These are phyloP conservation scores for Amphipoea lucens DNA, from an alignment of 2,888 invertebrate species.

Conservation along the genomic window DNA sequence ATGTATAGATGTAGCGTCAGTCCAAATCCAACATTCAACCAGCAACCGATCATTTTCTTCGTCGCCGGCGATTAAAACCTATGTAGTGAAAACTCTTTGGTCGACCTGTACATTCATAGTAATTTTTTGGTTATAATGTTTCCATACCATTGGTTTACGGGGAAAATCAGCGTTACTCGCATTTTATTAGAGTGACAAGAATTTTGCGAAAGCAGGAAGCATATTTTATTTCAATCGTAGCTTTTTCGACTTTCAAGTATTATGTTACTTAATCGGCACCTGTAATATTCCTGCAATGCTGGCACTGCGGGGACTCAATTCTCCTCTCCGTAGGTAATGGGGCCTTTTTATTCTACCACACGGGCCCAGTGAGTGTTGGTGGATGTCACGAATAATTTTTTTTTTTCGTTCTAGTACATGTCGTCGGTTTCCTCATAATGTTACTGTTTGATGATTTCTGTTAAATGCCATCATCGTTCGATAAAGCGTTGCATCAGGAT, in stretches of 20 bases:
- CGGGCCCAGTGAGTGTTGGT: neutral
- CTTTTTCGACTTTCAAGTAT: neutral
- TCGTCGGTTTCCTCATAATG: neutral
- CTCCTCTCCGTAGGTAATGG: neutral
- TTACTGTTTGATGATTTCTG: neutral
- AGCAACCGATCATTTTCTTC: too few relatives aligned
- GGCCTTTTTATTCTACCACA: neutral
- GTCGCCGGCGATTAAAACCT: too few relatives aligned
- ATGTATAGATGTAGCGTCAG: too few relatives aligned
- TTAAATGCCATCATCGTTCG: neutral
- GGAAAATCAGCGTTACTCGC: neutral
- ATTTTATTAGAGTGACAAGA: conserved; percentile 10
- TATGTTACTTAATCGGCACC: neutral
- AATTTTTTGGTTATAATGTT: too few relatives aligned
- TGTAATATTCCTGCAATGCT: neutral
- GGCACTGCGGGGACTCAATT: neutral
- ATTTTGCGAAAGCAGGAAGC: neutral
- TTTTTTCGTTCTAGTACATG: too few relatives aligned
- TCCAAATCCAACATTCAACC: too few relatives aligned
- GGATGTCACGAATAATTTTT: neutral
- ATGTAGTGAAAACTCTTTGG: too few relatives aligned
- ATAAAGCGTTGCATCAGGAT: neutral
- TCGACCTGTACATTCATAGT: too few relatives aligned
- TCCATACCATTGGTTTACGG: neutral
- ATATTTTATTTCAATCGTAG: neutral